phyloP scores from a whole-genome alignment of 2,113 vertebrate genomes.

The Petromus typicus region DNA sequence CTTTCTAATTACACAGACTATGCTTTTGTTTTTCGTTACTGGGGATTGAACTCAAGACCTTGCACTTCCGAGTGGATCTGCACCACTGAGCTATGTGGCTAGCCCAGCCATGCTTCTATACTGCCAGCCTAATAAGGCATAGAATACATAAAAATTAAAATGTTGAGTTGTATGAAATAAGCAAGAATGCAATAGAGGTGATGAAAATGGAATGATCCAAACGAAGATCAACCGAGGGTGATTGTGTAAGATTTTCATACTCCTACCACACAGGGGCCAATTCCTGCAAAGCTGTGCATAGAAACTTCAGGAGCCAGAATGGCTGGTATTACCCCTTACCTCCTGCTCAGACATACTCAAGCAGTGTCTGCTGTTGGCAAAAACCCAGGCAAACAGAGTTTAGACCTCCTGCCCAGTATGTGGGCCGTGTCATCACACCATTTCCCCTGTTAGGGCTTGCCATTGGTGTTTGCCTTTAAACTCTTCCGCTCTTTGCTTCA shows the following conservation, averaged over 20 bases:
- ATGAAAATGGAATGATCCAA: not conserved
- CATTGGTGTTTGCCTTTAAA: not conserved
- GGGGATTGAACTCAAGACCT: too few relatives aligned
- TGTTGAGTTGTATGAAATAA: not conserved
- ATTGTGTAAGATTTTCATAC: not conserved
- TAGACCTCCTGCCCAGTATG: not conserved
- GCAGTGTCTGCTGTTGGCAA: not conserved
- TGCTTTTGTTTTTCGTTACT: not conserved
- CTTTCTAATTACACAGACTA: not conserved
- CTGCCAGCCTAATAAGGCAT: not conserved
- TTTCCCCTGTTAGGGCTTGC: not conserved
- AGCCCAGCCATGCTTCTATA: not conserved
- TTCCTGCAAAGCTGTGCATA: not conserved
- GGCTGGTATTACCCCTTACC: not conserved
- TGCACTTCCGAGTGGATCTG: too few relatives aligned
- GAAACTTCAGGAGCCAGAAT: not conserved
- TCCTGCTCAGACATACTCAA: not conserved
- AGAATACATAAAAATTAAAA: not conserved
- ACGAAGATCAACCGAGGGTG: not conserved
- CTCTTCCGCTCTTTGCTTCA: not conserved
- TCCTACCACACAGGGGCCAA: not conserved
- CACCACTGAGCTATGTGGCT: too few relatives aligned
- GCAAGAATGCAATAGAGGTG: not conserved
- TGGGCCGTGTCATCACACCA: too few relatives aligned
- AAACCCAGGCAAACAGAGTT: not conserved